Conservation (phyloP, 2,113 vertebrate genomes). For the Oncorhynchus clarkii region DNA sequence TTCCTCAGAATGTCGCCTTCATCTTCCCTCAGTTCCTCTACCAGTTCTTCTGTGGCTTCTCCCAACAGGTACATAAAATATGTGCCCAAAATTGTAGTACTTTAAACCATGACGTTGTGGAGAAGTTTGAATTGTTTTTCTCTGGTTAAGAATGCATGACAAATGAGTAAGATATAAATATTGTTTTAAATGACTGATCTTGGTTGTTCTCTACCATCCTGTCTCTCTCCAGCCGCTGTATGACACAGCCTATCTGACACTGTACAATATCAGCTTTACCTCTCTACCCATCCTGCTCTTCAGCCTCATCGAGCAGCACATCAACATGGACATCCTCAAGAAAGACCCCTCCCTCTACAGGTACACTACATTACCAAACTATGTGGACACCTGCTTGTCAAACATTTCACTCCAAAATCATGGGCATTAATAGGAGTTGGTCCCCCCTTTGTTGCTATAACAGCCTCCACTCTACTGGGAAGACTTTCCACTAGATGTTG, state of each 20-base stretch:
- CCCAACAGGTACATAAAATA: slow-evolving; percentile 84
- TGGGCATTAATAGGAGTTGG: no score
- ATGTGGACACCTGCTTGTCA: no score
- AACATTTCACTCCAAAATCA: no score
- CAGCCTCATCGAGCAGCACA: slow-evolving; percentile 93
- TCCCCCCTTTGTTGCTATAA: no score
- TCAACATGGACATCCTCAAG: slow-evolving; percentile 86
- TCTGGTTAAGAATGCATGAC: no score
- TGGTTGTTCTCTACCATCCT: neutral
- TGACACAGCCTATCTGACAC: slow-evolving; percentile 93
- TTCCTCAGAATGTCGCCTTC: slow-evolving; percentile 93
- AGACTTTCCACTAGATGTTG: no score
- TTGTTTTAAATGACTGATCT: neutral
- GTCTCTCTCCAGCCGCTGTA: slow-evolving; percentile 84
- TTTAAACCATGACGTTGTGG: no score
- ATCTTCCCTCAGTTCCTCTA: slow-evolving; percentile 99
- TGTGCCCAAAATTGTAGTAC: neutral
- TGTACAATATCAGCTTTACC: slow-evolving; percentile 99
- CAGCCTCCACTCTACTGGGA: no score
- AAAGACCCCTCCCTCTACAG: slow-evolving; percentile 91
- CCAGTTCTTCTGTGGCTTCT: slow-evolving; percentile 99
- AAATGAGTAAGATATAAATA: no score
- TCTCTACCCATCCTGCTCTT: slow-evolving; percentile 96
- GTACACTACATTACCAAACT: slow-evolving; percentile 52
- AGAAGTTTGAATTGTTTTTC: no score